Percentiles rank a stretch among this genome's conserved stretches.
phyloP scores from a whole-genome alignment of 2,888 invertebrate species.

The Andrena hattorfiana region DNA sequence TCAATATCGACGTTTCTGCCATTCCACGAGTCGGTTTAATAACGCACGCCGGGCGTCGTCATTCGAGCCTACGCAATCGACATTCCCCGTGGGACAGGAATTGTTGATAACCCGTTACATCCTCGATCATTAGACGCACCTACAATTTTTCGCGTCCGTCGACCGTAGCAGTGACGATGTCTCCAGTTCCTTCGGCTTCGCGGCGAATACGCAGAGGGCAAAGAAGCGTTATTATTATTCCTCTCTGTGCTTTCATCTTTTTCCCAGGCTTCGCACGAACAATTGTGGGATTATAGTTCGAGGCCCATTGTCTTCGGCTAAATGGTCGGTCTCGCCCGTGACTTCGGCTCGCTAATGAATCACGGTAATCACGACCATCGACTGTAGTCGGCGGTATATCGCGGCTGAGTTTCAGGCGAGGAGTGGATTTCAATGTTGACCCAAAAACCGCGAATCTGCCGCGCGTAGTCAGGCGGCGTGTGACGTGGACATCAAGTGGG shows the following conservation, averaged over 20 bases:
- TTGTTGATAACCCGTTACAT: constrained; percentile 17
- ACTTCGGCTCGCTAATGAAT: constrained; percentile 22
- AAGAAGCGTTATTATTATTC: neutral
- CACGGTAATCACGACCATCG: constrained; percentile 31
- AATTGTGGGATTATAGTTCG: neutral
- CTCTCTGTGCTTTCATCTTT: neutral
- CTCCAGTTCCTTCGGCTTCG: neutral
- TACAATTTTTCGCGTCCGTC: constrained; percentile 8
- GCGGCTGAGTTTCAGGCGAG: constrained; percentile 21
- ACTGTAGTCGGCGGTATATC: constrained; percentile 15
- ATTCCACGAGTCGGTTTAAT: constrained; percentile 23
- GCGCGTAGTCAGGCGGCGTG: constrained; percentile 25
- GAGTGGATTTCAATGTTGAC: constrained; percentile 60
- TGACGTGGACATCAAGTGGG: constrained; percentile 21
- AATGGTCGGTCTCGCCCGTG: constrained; percentile 1
- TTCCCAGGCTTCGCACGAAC: neutral
- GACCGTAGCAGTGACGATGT: neutral
- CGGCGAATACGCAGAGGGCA: neutral
- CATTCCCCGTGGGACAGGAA: constrained; percentile 9
- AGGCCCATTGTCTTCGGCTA: neutral
- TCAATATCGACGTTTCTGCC: constrained; percentile 40
- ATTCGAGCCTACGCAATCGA: constrained; percentile 29
- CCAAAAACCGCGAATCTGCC: constrained; percentile 51
- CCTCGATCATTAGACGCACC: constrained; percentile 47
- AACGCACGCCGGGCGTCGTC: constrained; percentile 13